A percentile compares a stretch with the other conserved stretches of the same genome.
Evolutionary conservation across 2,888 invertebrate species (phyloP).

Genomic region (Habroteleia sp.): DNA sequence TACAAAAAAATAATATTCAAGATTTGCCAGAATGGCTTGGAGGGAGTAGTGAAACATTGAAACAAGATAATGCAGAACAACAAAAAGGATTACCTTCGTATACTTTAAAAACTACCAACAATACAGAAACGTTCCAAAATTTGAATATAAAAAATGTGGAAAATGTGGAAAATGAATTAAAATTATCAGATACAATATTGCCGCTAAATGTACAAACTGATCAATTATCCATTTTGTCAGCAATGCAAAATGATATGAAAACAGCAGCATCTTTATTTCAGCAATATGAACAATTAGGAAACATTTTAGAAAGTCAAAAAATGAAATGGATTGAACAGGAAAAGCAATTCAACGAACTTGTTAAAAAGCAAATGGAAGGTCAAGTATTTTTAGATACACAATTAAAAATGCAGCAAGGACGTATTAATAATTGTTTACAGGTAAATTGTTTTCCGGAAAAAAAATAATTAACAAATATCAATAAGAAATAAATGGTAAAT

Average conservation of each 20-base stretch:
- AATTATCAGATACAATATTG: no score
- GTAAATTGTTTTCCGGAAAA: no score
- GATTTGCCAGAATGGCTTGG: constrained; percentile 77
- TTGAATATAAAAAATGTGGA: no score
- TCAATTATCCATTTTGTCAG: constrained; percentile 72
- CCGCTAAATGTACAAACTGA: constrained; percentile 71
- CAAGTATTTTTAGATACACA: constrained; percentile 74
- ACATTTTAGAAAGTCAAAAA: constrained; percentile 70
- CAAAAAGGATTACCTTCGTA: constrained; percentile 24
- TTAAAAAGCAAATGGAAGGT: constrained; percentile 74
- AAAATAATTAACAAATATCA: no score
- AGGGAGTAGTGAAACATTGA: constrained; percentile 68
- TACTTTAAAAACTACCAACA: not conserved
- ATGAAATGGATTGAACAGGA: constrained; percentile 71
- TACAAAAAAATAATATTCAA: constrained; percentile 51
- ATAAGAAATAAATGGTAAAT: constrained; percentile 24
- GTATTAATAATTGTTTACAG: constrained; percentile 75
- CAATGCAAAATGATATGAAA: constrained; percentile 73
- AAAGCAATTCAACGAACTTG: constrained; percentile 73
- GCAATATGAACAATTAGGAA: constrained; percentile 73
- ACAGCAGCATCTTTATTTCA: constrained; percentile 71
- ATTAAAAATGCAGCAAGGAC: constrained; percentile 75
- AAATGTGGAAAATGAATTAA: not conserved
- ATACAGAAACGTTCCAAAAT: not conserved
- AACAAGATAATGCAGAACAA: constrained; percentile 31